Base-by-base conservation (phyloP, 2,113 vertebrate species). In the Leptodactylus fuscus region DNA sequence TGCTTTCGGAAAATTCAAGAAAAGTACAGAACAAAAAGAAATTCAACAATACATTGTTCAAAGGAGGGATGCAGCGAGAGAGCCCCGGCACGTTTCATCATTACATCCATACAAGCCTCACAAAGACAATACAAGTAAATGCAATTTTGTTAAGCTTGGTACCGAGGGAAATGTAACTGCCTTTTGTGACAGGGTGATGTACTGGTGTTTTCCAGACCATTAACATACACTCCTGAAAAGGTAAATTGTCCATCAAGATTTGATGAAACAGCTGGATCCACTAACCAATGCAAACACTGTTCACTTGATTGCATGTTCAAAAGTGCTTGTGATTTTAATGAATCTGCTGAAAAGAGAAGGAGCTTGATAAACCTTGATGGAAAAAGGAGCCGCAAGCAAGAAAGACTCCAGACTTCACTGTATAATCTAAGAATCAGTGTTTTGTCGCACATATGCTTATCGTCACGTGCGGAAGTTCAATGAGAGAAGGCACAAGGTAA, bases 161-260 rank as follows among this genome's bases (percentile, higher is more conserved):
- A 83, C 58, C 29, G 15, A 77, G 75, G 83, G 83, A 85, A 85
- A 85, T 79, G 75, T 85, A 85, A 79, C 83, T 29, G 75, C 34
- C 51, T 84, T 85, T 85, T 69, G 82, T 83, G 75, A 85, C 83
- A 85, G 75, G 36, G 75, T 80, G 75, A 85, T 85, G 83, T 80
- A 80, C 83, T 80, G 77, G 75, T 78, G 73, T 77, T 85, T 85
- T 85, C 83, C 75, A 80, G 62, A 80, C 62, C 75, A 79, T 85
- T 79, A 85, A 79, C 75, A 85, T 70, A 70, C 83, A 51, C 65
- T 85, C 58, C 83, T 79, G 60, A 53, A 85, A 85, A 85, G 74
- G 83, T 79, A 85, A 85, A 85, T 78, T 85, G 75, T 79, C 83
- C 83, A 78, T 85, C 83, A 85, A 85, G 83, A 79, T 79, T 80